Percentiles rank a stretch among this genome's conserved stretches.
Evolutionary conservation across 2,888 invertebrate genomes (phyloP).

Genomic region (Platerodrilus igneus): DNA sequence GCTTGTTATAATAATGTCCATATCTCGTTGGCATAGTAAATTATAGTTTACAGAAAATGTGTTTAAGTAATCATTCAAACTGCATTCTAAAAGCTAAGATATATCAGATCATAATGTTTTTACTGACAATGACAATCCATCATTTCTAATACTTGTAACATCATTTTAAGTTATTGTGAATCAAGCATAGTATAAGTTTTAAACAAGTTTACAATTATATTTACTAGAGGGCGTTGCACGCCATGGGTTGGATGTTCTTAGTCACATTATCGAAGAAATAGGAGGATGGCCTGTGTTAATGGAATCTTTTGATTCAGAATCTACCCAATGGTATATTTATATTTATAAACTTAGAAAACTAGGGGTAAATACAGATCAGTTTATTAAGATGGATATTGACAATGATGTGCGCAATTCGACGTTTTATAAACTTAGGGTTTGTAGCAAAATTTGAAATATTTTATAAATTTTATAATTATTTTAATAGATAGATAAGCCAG

Average conservation of each 20-base stretch:
- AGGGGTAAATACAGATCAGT: constrained; percentile 21
- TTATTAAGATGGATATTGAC: constrained; percentile 21
- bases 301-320: constrained; percentile 59
- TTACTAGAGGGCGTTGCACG: constrained; percentile 76
- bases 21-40: too few species aligned
- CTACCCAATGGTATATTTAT: constrained; percentile 28
- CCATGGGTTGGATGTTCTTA: constrained; percentile 60
- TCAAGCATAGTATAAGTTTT: too few species aligned
- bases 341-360: constrained; percentile 20
- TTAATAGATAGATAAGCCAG: constrained; percentile 28
- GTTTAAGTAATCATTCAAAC: too few species aligned
- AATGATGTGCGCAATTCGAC: constrained; percentile 28
- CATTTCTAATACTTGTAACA: too few species aligned
- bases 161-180: too few species aligned
- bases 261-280: constrained; percentile 48
- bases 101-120: too few species aligned
- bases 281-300: constrained; percentile 88
- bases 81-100: too few species aligned
- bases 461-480: constrained; percentile 1
- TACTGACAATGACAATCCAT: too few species aligned
- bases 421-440: constrained; percentile 23
- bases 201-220: too few species aligned
- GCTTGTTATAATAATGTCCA: too few species aligned
- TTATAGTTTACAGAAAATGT: too few species aligned
- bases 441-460: constrained; percentile 2